Base-by-base conservation (phyloP, 2,888 invertebrate genomes). In the Thelaira solivaga region DNA sequence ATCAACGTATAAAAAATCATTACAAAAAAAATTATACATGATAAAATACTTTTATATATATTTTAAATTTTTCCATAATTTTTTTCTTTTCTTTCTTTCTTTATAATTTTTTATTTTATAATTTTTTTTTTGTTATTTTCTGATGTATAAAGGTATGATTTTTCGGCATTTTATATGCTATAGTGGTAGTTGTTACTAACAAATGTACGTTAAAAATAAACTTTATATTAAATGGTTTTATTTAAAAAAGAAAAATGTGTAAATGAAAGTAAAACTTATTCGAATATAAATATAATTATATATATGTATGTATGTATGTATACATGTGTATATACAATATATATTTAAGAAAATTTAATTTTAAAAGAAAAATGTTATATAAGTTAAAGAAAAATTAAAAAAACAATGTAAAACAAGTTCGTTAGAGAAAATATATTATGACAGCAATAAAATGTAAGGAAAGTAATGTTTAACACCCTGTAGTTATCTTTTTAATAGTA, bases 21-120 rank as follows among this genome's bases (percentile, higher is more conserved):
- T 78, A 78, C 78, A 78, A 78, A 78, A 78, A 71, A 76, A 78
- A 71, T 78, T 74, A 69, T 74, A 74, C 74, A 78, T 78, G 78
- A 78, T 74, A 78, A 78, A 78, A 78, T 78, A 78, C 55, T 71
- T 71, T 6, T 61, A 61, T 72, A 51, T 78, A 69, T 73, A 61
- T 62, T 20, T 49, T 29, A 41, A 45, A 62, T 59, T 41, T 43
- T 45, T 64, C 45, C 49, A 61, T 36, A 45, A 13, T 39, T 11
- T 61, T 62, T 62, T 39, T 13, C 7, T 39, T 64, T 71, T 51
- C 18, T 59, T 59, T 43, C 24, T 59, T 55, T 67, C 49, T 62
- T 53, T 49, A 62, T 57, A 20, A 68, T 62, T 62, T 62, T 62
- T 36, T 65, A 34, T 64, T n/a, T 45, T 55, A 45, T 5, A 43